Evolutionary conservation across 1,140 invertebrate species (phyloP).

Genomic region (Solenopsis invicta): DNA sequence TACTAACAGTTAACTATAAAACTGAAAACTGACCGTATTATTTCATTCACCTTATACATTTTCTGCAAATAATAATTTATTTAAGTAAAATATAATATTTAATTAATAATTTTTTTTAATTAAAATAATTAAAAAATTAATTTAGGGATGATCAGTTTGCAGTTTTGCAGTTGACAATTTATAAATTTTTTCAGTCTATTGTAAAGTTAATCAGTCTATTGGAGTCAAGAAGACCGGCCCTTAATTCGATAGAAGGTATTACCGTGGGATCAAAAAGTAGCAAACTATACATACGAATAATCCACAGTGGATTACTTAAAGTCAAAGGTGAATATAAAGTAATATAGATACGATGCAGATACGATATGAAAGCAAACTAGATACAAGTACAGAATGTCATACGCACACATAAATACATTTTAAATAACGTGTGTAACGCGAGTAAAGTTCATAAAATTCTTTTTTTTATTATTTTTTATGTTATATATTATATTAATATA

Average conservation of each 20-base stretch:
- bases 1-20: too few species aligned
- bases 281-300: not conserved
- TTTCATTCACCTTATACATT: too few species aligned
- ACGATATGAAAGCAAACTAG: not conserved
- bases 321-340: constrained; percentile 2
- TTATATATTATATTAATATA: constrained; percentile 72
- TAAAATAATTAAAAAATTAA: too few species aligned
- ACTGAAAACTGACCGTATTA: too few species aligned
- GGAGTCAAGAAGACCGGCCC: too few species aligned
- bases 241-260: not conserved
- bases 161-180: too few species aligned
- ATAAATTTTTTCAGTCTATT: too few species aligned
- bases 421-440: not conserved
- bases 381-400: not conserved
- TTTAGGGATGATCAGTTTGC: too few species aligned
- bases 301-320: not conserved
- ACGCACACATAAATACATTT: not conserved
- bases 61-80: too few species aligned
- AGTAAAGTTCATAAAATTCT: constrained; percentile 71
- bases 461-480: constrained; percentile 73
- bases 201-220: too few species aligned
- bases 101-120: too few species aligned
- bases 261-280: not conserved
- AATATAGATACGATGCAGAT: not conserved
- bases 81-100: too few species aligned